These are phyloP conservation scores for Chrysotoxum bicinctum DNA, from an alignment of 2,888 invertebrate species.

Conservation along the genomic window DNA sequence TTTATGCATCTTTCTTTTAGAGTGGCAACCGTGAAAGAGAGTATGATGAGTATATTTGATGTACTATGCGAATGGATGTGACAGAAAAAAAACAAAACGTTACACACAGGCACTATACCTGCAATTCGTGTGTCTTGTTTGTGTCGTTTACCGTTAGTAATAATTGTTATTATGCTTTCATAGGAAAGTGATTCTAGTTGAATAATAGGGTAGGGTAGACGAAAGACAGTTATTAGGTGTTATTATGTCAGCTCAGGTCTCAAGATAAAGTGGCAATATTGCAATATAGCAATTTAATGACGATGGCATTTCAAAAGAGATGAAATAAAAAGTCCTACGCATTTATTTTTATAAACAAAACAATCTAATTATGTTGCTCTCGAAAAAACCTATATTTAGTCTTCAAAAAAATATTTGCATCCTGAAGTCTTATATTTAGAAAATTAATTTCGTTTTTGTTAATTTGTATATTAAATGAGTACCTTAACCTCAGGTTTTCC, in stretches of 20 bases:
- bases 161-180: slow-evolving; percentile 47
- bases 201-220: slow-evolving; percentile 33
- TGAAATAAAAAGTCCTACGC: background rate
- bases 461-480: no score
- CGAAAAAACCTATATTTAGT: no score
- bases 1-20: background rate
- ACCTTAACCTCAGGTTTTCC: no score
- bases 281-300: slow-evolving; percentile 14
- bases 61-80: slow-evolving; percentile 41
- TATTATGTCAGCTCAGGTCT: slow-evolving; percentile 58
- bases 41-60: slow-evolving; percentile 14
- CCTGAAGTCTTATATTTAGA: no score
- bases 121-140: background rate
- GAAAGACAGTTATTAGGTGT: slow-evolving; percentile 54
- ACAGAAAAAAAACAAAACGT: slow-evolving; percentile 51
- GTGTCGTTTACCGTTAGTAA: slow-evolving; percentile 36
- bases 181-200: slow-evolving; percentile 57
- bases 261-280: background rate
- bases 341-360: no score
- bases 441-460: no score
- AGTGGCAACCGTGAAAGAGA: background rate
- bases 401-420: no score
- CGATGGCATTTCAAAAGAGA: background rate
- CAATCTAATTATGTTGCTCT: no score
- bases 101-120: background rate